Base-by-base conservation (phyloP, 2,797 vertebrate species). In the Acipenser ruthenus region DNA sequence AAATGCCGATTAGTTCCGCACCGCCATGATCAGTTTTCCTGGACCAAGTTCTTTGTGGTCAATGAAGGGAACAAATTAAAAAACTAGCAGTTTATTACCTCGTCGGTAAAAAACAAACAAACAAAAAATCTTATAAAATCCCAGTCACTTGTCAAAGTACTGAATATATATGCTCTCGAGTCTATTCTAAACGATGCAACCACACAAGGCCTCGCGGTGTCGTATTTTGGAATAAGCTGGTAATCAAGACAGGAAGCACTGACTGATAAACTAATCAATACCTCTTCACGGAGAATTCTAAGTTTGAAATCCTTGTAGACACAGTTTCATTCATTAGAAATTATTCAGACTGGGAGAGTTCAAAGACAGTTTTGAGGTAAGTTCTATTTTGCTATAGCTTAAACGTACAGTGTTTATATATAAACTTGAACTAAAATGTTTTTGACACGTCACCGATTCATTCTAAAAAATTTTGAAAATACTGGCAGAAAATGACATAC, bases 201-300 rank as follows among this genome's bases (percentile, higher is more conserved):
- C 12, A 58, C 0, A 13, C 9, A 11, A 58, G 55, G 55, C 55
- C 55, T 58, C 55, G 6, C 23, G 23, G 23, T 37, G 4, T 37
- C 9, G 12, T 58, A 13, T 58, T 58, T 10, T 58, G 10, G 55
- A 58, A 58, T 8, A n/a, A 58, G 1, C 55, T 37, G 2, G 4
- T 37, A 37, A 58, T 10, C 9, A 15, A 75, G 68, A 71, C 50
- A 73, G 69, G 74, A 77, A 73, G 79, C 73, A 65, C 69, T 13
- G 69, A 37, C 77, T 82, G 73, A 72, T 82, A 82, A 84, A 81
- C 76, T 80, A 84, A 86, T 85, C 82, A 79, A 80, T 78, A 78
- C 71, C 83, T 82, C 81, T 81, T 83, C 77, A 76, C 72, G 72
- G 72, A 70, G 75, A 78, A 70, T 65, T 79, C 67, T 68, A 8